Percentiles rank a stretch among this genome's conserved stretches.
Conservation (phyloP, 2,113 vertebrate genomes). For the Tauraco erythrolophus region DNA sequence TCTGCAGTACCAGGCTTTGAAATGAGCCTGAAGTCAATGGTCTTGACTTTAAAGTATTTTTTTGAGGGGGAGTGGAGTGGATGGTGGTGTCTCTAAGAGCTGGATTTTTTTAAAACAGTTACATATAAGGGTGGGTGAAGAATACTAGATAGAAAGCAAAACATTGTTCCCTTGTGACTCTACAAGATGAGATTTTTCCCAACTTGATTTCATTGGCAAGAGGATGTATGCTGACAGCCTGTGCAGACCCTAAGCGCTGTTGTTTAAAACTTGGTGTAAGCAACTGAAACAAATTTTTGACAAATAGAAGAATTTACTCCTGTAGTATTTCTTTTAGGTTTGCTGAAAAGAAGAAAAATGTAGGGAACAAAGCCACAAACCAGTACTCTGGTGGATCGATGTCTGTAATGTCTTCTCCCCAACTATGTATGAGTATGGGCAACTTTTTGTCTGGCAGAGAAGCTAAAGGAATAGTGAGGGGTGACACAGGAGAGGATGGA, state of each 20-base stretch:
- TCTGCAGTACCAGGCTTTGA: not conserved
- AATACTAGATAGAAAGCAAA: not conserved
- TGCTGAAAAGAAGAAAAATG: not conserved
- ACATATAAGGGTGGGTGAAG: not conserved
- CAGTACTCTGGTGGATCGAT: not conserved
- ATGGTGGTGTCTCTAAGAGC: not conserved
- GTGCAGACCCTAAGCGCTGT: not conserved
- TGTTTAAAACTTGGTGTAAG: not conserved
- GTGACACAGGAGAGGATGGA: not conserved
- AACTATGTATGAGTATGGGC: too few species aligned
- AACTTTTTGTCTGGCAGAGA: not conserved
- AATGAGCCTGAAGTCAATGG: not conserved
- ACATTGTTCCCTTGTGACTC: not conserved
- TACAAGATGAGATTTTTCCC: not conserved
- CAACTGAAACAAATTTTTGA: not conserved
- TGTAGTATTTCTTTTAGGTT: not conserved
- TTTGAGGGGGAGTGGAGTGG: too few species aligned
- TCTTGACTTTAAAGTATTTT: not conserved
- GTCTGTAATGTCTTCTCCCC: not conserved
- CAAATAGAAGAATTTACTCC: not conserved
- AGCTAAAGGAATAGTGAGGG: not conserved
- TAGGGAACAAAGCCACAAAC: not conserved
- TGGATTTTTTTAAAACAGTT: not conserved
- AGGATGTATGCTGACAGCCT: not conserved
- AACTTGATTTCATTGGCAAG: not conserved